Conservation (phyloP, 2,113 vertebrate species). For the Rhadina sibilatrix region DNA sequence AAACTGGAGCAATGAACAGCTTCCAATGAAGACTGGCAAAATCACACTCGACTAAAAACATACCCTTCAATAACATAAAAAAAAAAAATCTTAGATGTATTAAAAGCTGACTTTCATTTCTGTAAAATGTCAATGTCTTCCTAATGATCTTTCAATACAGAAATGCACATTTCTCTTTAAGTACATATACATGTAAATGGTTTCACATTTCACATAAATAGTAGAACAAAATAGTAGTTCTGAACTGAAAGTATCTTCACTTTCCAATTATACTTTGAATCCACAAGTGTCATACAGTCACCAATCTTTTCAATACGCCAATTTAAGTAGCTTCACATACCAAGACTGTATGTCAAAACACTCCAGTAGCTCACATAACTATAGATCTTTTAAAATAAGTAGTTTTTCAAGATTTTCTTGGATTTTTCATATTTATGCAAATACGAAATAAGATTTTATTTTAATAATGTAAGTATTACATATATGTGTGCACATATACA, state of each 20-base stretch:
- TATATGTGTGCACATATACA: background rate
- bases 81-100: background rate
- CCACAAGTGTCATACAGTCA: background rate
- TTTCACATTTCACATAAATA: background rate
- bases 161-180: background rate
- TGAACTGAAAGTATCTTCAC: background rate
- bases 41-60: background rate
- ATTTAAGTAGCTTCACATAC: background rate
- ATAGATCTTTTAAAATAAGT: background rate
- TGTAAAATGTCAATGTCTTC: background rate
- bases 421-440: background rate
- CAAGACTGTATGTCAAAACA: background rate
- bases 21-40: background rate
- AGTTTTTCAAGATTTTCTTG: background rate
- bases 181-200: background rate
- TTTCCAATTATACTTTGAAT: background rate
- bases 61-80: background rate
- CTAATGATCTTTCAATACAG: background rate
- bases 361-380: background rate
- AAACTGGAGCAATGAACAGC: background rate
- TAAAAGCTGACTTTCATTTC: background rate
- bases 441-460: background rate
- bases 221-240: background rate
- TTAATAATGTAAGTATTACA: background rate
- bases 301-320: background rate